phyloP scores from a whole-genome alignment of 2,113 vertebrate species.

The Ranitomeya imitator region DNA sequence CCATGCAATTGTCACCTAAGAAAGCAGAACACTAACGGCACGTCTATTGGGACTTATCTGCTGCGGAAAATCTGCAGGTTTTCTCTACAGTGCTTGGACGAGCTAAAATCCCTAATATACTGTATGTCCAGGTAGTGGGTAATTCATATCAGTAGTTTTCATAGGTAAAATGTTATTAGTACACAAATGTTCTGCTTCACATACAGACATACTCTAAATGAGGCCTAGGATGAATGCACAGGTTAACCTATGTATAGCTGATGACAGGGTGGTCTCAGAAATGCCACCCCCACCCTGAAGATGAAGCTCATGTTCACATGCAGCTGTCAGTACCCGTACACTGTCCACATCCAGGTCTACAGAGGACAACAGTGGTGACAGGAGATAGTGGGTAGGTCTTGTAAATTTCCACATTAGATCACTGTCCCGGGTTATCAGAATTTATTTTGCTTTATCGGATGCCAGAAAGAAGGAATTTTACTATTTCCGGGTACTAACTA shows the following conservation, averaged over 20 bases:
- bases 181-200: not conserved
- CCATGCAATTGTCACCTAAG: too few species aligned
- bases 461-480: not conserved
- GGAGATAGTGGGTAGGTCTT: not conserved
- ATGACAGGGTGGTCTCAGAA: constrained; percentile 1
- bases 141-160: not conserved
- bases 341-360: not conserved
- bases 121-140: too few species aligned
- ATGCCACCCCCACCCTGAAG: not conserved
- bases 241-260: not conserved
- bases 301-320: not conserved
- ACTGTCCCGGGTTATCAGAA: not conserved
- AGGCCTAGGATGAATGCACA: not conserved
- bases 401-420: not conserved
- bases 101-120: too few species aligned
- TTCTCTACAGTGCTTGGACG: too few species aligned
- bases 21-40: too few species aligned
- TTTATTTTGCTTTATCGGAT: not conserved
- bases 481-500: not conserved
- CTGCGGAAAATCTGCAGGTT: too few species aligned
- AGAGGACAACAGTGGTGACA: not conserved
- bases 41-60: too few species aligned
- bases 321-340: not conserved
- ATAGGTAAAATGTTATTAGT: not conserved
- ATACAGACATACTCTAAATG: not conserved